Evolutionary conservation across 2,888 invertebrate genomes (phyloP), one percentile per base, ranked within the genome.

Genomic region (Xylophagus ater): DNA sequence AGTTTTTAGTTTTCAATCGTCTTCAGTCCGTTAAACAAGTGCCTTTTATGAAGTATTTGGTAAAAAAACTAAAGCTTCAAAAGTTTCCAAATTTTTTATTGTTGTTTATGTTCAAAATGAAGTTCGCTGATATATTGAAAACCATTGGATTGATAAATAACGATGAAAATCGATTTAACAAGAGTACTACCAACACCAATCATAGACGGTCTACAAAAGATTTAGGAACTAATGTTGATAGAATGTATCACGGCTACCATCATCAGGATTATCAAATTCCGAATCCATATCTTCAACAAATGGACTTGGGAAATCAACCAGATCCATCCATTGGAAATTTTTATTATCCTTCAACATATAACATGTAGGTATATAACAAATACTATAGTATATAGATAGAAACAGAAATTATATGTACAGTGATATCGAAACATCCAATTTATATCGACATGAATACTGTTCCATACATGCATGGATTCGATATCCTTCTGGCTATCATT

Each of bases 341-440:
- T 37, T 42, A 44, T 31, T 32, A 42, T 40, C 42, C 41, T 29
- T 17, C 35, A 20, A 13, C 31, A 12, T 29, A 44, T n/a, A 34
- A 35, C 30, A 41, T 31, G 44, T 44, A 37, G 7, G 43, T 43
- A 37, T 24, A 9, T 19, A 9, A 4, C 2, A n/a, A n/a, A n/a
- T n/a, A n/a, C n/a, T n/a, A n/a, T n/a, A n/a, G n/a, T n/a, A n/a
- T n/a, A n/a, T n/a, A n/a, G n/a, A n/a, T n/a, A n/a, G n/a, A n/a
- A n/a, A n/a, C 6, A 12, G 24, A 12, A n/a, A 20, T 12, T 20
- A 17, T 13, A 12, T 20, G 15, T 28, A 13, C 14, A 21, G 23
- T 21, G 18, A n/a, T 7, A 20, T 23, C 17, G 3, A 10, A 13
- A 23, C 31, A 28, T 21, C 30, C 30, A 8, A 18, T 10, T 9